Evolutionary conservation across 2,113 vertebrate species (phyloP).

Genomic region (Anhinga anhinga): DNA sequence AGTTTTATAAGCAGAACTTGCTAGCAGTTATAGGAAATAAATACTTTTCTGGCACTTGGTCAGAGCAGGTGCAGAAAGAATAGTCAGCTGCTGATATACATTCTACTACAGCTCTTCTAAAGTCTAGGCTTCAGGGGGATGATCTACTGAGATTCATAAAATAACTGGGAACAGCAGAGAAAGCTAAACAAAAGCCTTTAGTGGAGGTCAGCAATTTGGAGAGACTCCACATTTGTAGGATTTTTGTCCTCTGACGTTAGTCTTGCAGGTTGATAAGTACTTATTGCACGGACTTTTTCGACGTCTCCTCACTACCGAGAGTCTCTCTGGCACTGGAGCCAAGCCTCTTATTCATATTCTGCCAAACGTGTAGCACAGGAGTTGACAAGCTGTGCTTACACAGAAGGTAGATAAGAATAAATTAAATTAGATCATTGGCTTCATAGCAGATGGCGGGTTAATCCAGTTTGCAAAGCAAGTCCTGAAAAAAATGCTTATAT

Average conservation of each 20-base stretch:
- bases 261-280: neutral
- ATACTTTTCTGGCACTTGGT: neutral
- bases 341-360: conserved; percentile 51
- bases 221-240: neutral
- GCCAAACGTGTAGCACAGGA: conserved; percentile 55
- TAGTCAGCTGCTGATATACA: neutral
- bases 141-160: conserved; percentile 5
- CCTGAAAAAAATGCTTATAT: neutral
- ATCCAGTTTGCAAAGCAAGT: conserved; percentile 56
- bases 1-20: neutral
- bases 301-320: conserved; percentile 5
- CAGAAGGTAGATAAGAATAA: conserved; percentile 73
- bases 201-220: conserved; percentile 12
- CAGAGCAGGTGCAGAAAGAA: conserved; percentile 27
- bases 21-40: conserved; percentile 3
- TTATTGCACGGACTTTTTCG: neutral
- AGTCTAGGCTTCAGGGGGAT: neutral
- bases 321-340: conserved; percentile 15
- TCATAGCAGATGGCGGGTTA: conserved; percentile 67
- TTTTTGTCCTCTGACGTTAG: conserved; percentile 28
- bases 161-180: neutral
- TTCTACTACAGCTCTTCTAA: neutral
- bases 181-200: neutral
- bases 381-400: conserved; percentile 69
- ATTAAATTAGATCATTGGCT: conserved; percentile 72